Conservation (phyloP, 2,113 vertebrate species). For the Rhodinocichla rosea region DNA sequence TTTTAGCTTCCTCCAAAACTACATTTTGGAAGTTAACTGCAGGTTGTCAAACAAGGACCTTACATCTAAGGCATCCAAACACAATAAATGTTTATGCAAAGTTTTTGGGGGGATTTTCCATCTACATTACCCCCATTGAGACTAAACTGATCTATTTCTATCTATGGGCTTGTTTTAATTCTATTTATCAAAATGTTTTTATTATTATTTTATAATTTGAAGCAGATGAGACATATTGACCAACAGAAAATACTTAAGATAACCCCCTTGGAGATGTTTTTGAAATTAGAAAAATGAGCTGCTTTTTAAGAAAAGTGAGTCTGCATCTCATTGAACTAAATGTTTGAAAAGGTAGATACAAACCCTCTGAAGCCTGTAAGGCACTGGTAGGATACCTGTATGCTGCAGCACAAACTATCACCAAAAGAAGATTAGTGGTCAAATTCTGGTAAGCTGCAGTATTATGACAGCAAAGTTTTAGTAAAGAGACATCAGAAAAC, state of each 20-base stretch:
- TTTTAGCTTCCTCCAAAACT: neutral
- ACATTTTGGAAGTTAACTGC: neutral
- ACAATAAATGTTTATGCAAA: neutral
- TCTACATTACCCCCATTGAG: neutral
- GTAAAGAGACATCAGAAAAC: neutral
- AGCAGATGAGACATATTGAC: neutral
- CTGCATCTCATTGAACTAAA: neutral
- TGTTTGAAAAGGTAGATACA: neutral
- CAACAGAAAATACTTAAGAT: neutral
- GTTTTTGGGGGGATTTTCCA: neutral
- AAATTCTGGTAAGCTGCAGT: neutral
- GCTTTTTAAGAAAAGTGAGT: neutral
- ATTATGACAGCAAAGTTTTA: neutral
- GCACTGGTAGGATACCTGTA: neutral
- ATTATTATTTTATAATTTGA: neutral
- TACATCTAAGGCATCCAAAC: constrained; percentile 14
- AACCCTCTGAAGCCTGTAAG: neutral
- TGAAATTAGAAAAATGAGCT: neutral
- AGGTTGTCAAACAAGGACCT: neutral
- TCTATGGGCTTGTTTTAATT: neutral
- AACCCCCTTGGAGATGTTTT: neutral
- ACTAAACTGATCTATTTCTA: neutral
- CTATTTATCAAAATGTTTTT: neutral
- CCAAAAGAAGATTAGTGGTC: neutral
- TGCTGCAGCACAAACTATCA: neutral